Conservation (phyloP, 2,888 invertebrate genomes). For the Lasius platythorax region DNA sequence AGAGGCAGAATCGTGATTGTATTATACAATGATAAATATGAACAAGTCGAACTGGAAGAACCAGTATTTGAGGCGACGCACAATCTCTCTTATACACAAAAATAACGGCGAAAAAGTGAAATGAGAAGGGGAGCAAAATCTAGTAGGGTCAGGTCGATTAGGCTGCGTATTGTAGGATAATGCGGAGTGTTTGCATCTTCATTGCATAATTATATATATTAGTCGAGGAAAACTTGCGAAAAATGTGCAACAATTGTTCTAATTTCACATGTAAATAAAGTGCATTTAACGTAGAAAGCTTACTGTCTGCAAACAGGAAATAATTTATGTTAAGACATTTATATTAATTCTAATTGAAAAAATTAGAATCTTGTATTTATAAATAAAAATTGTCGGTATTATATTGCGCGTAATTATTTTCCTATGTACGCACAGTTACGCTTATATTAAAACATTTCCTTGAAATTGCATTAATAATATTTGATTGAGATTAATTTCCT, state of each 20-base stretch:
- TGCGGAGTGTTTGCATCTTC: not conserved
- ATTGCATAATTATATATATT: slow-evolving; percentile 31
- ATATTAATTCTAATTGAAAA: not conserved
- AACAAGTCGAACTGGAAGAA: slow-evolving; percentile 71
- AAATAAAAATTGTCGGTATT: not conserved
- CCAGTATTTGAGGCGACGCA: slow-evolving; percentile 60
- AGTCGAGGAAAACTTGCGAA: not conserved
- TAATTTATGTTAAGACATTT: not conserved
- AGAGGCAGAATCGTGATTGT: slow-evolving; percentile 63
- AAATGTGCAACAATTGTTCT: not conserved
- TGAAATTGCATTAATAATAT: not conserved
- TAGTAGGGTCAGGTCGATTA: not conserved
- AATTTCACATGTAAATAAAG: not conserved
- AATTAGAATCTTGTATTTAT: not conserved
- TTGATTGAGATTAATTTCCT: not conserved
- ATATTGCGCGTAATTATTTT: not conserved
- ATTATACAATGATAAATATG: slow-evolving; percentile 64
- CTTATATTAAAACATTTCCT: not conserved
- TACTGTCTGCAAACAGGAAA: not conserved
- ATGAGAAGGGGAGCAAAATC: slow-evolving; percentile 1
- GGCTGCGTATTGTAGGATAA: slow-evolving; percentile 2
- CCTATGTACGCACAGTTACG: not conserved
- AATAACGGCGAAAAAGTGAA: slow-evolving; percentile 20
- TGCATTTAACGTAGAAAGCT: not conserved
- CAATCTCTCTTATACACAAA: slow-evolving; percentile 23